Percentiles rank a stretch among this genome's conserved stretches.
Conservation (phyloP, 1,140 invertebrate genomes). For the Zophobas morio region DNA sequence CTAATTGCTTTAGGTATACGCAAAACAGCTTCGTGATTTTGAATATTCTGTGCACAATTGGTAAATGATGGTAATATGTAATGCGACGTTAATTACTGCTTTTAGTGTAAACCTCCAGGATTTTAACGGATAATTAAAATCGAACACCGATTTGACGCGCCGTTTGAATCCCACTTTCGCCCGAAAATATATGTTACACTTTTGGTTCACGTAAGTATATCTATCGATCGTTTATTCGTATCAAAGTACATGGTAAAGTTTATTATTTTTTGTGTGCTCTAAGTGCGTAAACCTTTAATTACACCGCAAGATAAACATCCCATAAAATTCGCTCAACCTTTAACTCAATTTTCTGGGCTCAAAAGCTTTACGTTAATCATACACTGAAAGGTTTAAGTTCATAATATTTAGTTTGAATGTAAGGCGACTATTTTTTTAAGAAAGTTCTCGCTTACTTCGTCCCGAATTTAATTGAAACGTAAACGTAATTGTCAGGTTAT, state of each 20-base stretch:
- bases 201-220: no score
- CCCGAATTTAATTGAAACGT: slow-evolving; percentile 1
- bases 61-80: neutral
- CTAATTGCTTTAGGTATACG: no score
- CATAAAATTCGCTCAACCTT: slow-evolving; percentile 34
- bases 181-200: no score
- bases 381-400: neutral
- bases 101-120: neutral
- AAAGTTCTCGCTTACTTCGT: slow-evolving; percentile 11
- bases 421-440: slow-evolving; percentile 8
- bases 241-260: slow-evolving; percentile 17
- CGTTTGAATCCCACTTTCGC: no score
- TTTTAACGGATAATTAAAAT: neutral
- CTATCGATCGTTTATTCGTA: slow-evolving; percentile 1
- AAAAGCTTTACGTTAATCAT: slow-evolving; percentile 38
- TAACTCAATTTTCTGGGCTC: slow-evolving; percentile 40
- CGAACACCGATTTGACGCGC: neutral
- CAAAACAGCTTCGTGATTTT: neutral
- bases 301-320: slow-evolving; percentile 22
- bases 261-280: neutral
- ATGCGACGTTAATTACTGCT: slow-evolving; percentile 2
- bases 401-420: no score
- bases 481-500: slow-evolving; percentile 23
- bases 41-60: neutral
- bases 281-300: slow-evolving; percentile 31